A percentile compares a stretch with the other conserved stretches of the same genome.
Conservation (phyloP, 2,797 vertebrate genomes). For the Tragopan temminckii region DNA sequence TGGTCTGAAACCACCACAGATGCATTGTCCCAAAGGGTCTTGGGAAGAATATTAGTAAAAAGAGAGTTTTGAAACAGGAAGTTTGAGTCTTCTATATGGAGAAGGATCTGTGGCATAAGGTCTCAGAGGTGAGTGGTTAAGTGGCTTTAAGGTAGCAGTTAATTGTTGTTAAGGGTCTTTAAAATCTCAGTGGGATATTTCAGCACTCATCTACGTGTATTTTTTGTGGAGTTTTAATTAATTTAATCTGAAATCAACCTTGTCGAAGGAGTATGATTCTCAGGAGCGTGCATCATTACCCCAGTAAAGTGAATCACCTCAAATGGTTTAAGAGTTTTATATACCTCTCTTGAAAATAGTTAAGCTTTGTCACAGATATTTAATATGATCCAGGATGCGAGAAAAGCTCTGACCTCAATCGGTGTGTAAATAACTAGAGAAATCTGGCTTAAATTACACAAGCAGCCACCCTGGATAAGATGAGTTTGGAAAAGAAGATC, state of each 20-base stretch:
- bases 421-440: neutral
- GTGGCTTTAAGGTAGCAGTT: conserved; percentile 42
- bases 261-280: neutral
- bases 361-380: neutral
- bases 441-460: neutral
- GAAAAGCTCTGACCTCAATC: neutral
- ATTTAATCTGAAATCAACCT: conserved; percentile 33
- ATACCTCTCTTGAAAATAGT: neutral
- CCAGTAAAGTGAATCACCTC: neutral
- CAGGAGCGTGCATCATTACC: neutral
- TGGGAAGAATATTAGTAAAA: conserved; percentile 4
- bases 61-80: neutral
- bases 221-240: conserved; percentile 4
- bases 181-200: conserved; percentile 37
- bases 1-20: neutral
- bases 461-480: neutral
- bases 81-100: neutral
- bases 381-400: neutral
- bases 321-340: neutral
- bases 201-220: neutral
- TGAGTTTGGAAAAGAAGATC: neutral
- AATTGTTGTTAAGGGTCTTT: conserved; percentile 49
- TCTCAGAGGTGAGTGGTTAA: conserved; percentile 4
- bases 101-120: conserved; percentile 5
- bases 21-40: neutral